These are phyloP conservation scores for Grantiella picta DNA, from an alignment of 2,113 vertebrate species.

Conservation along the genomic window DNA sequence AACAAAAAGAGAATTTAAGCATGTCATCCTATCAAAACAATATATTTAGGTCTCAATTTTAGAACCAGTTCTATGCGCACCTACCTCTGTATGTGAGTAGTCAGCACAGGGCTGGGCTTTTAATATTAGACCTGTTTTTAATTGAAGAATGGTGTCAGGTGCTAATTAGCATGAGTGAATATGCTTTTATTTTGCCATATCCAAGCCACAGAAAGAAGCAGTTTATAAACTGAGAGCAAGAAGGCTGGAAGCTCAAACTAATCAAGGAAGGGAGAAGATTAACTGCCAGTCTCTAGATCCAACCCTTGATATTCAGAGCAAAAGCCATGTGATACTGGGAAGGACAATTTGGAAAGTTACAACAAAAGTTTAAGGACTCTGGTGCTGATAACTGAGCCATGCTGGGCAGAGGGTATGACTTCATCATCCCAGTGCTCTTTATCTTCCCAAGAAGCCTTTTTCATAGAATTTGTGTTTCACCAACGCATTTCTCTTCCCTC, in stretches of 20 bases:
- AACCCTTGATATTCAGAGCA: slow-evolving; percentile 5
- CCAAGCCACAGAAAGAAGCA: neutral
- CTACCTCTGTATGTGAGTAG: neutral
- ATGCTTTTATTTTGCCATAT: neutral
- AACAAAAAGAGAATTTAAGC: neutral
- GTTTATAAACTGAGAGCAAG: neutral
- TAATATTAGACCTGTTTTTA: neutral
- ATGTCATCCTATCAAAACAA: neutral
- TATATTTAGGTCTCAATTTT: neutral
- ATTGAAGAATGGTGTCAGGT: neutral
- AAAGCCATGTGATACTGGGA: neutral
- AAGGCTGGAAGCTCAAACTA: neutral
- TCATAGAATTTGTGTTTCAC: neutral
- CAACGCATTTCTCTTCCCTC: neutral
- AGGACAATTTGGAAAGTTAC: slow-evolving; percentile 26
- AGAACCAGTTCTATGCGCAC: neutral
- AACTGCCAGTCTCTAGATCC: neutral
- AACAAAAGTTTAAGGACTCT: slow-evolving; percentile 36
- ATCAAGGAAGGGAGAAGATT: slow-evolving; percentile 21
- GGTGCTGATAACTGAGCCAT: neutral
- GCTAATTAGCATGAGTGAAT: neutral
- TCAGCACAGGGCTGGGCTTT: neutral
- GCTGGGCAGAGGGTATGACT: neutral
- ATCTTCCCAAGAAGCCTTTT: slow-evolving; percentile 13
- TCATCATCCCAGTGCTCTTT: neutral